Conservation (phyloP, 2,888 invertebrate genomes). For the Nemotelus nigrinus region DNA sequence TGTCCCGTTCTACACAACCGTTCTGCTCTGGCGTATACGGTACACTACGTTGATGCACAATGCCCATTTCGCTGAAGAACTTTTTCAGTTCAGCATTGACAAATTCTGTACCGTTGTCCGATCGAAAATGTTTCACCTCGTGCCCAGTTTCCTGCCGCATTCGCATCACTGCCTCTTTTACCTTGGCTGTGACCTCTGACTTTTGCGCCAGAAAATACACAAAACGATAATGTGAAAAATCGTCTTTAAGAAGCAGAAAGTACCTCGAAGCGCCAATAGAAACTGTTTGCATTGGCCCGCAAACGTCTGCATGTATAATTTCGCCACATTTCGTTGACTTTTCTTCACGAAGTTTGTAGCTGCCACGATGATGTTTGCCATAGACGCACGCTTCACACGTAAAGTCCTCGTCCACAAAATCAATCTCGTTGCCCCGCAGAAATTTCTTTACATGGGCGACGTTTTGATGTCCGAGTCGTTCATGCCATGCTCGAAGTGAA, state of each 20-base stretch:
- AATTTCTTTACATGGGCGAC: neutral
- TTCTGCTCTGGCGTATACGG: conserved; percentile 17
- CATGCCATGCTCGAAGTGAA: too few species aligned
- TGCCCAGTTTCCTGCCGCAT: conserved; percentile 5
- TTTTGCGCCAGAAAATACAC: conserved; percentile 44
- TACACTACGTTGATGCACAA: too few species aligned
- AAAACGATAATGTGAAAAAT: conserved; percentile 44
- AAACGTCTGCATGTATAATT: too few species aligned
- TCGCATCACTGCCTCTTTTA: neutral
- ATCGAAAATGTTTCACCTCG: neutral
- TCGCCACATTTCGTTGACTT: conserved; percentile 28
- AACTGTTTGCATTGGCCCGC: conserved; percentile 51
- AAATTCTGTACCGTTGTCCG: neutral
- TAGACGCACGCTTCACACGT: conserved; percentile 47
- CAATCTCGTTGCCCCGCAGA: too few species aligned
- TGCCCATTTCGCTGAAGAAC: too few species aligned
- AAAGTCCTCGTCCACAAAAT: neutral
- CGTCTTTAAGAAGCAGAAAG: conserved; percentile 43
- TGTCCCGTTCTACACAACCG: neutral
- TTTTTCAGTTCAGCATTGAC: neutral
- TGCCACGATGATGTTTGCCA: conserved; percentile 52
- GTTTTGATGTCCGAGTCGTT: neutral
- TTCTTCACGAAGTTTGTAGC: conserved; percentile 48
- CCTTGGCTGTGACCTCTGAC: conserved; percentile 20
- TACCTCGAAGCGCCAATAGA: conserved; percentile 49